Conservation (phyloP, 2,888 invertebrate species). For the Athalia cordata region DNA sequence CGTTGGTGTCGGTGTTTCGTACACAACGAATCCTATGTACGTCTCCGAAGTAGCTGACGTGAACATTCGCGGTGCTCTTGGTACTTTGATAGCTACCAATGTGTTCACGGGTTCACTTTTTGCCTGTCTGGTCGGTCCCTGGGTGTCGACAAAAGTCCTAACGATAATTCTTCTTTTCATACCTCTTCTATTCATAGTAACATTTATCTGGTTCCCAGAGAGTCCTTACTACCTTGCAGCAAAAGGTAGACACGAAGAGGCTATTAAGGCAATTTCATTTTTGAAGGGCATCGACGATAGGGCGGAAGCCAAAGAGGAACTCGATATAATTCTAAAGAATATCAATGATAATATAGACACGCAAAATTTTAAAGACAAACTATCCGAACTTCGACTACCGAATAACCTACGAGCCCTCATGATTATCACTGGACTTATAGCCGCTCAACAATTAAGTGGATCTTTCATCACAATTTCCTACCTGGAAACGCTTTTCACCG, state of each 20-base stretch:
- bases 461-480: slow-evolving; percentile 70
- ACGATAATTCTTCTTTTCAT: slow-evolving; percentile 58
- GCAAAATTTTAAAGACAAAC: slow-evolving; percentile 52
- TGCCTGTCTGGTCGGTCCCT: slow-evolving; percentile 67
- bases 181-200: slow-evolving; percentile 63
- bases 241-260: slow-evolving; percentile 61
- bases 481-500: slow-evolving; percentile 61
- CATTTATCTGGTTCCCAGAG: slow-evolving; percentile 69
- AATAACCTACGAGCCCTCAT: slow-evolving; percentile 64
- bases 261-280: slow-evolving; percentile 61
- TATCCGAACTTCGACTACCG: slow-evolving; percentile 55
- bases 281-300: slow-evolving; percentile 60
- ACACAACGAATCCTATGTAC: slow-evolving; percentile 70
- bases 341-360: slow-evolving; percentile 47
- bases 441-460: slow-evolving; percentile 69
- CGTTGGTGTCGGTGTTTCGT: slow-evolving; percentile 69
- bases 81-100: slow-evolving; percentile 69
- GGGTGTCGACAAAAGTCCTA: slow-evolving; percentile 60
- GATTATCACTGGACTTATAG: slow-evolving; percentile 67
- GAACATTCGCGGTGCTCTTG: slow-evolving; percentile 68
- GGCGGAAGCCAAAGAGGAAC: slow-evolving; percentile 28
- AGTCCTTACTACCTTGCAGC: slow-evolving; percentile 66
- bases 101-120: slow-evolving; percentile 69
- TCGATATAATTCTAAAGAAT: slow-evolving; percentile 26
- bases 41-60: slow-evolving; percentile 70